phyloP scores from a whole-genome alignment of 2,797 vertebrate genomes.

The Urosaurus nigricauda region DNA sequence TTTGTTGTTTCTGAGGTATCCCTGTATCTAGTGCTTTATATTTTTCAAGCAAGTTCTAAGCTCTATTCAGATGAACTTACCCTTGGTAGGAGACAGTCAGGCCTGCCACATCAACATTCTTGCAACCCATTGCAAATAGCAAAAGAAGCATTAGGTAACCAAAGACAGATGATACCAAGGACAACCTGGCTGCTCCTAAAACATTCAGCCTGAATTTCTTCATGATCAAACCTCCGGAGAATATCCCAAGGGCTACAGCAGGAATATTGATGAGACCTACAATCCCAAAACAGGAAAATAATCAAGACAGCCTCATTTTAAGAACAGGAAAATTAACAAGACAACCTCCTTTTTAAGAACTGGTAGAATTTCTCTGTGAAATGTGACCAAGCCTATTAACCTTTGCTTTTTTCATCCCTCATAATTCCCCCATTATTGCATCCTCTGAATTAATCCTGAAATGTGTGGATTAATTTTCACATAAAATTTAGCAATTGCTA shows the following conservation, averaged over 20 bases:
- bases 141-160: constrained; percentile 91
- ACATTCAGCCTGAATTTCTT: constrained; percentile 88
- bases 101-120: constrained; percentile 89
- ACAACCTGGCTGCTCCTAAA: constrained; percentile 89
- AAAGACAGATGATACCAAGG: constrained; percentile 86
- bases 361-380: background rate
- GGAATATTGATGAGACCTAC: constrained; percentile 95
- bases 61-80: constrained; percentile 76
- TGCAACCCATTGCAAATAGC: constrained; percentile 90
- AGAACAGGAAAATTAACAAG: constrained; percentile 29
- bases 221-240: constrained; percentile 92
- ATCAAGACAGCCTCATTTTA: background rate
- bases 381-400: background rate
- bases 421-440: background rate
- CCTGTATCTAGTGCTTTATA: background rate
- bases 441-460: background rate
- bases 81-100: constrained; percentile 88
- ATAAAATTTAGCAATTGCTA: background rate
- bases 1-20: too few species aligned
- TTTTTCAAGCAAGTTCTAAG: background rate
- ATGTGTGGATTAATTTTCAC: background rate
- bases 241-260: constrained; percentile 94
- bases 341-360: background rate
- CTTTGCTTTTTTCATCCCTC: background rate
- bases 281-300: constrained; percentile 44